Base-by-base conservation (phyloP, 2,888 invertebrate species). In the Chaitophorus viminalis region DNA sequence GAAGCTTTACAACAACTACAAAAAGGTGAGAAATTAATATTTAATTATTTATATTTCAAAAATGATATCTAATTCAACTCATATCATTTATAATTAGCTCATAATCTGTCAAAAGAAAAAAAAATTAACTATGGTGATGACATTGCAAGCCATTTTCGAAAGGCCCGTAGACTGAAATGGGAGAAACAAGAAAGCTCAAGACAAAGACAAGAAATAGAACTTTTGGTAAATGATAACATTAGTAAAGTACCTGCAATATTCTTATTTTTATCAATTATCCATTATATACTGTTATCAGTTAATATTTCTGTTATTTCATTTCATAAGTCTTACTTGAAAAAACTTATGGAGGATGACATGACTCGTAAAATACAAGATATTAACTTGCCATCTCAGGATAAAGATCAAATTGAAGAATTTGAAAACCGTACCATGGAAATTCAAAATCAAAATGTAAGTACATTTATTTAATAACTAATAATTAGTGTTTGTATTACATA, bases 131-230 rank as follows among this genome's bases (percentile, higher is more conserved):
- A 21, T 3, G 60, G 25, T 21, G 60, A 60, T 60, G 25, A 99
- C 90, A 98, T 99, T 90, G 97, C 99, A 8, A 94, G 95, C 89
- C 96, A 97, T 90, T 92, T 99, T 89, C 93, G 99, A 89, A 93
- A 96, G 88, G 98, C 98, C 0, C 94, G 98, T 85, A 98, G 98
- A 92, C 97, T 97, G 91, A 93, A 98, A 87, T 99, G 98, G 93
- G 95, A 95, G 91, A 93, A 96, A 31, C 94, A 96, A 91, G 99
- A 99, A 91, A 98, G 99, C 91, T 97, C 96, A 91, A 93, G 99
- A 90, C 96, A 99, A 91, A 94, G 96, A 74, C 97, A 99, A 92
- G 99, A 99, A 93, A 98, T 99, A 89, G 98, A 99, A 92, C 89
- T 90, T 90, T 90, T 90, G 87, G 90, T 93, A 94, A 94, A 93